Base-by-base conservation (phyloP, 1,140 invertebrate genomes). In the Acromyrmex heyeri region DNA sequence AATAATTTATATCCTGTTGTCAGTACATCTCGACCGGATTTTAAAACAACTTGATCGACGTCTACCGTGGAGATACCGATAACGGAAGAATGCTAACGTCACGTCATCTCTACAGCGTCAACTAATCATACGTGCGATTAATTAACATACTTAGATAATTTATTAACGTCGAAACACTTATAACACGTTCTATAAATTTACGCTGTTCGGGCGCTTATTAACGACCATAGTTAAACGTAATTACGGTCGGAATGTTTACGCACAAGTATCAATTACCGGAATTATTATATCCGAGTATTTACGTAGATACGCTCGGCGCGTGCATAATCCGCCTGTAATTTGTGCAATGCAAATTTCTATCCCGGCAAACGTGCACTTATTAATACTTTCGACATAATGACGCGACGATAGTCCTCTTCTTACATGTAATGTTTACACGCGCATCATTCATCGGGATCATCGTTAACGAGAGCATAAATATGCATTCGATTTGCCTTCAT, bases 221-320 rank as follows among this genome's bases (percentile, higher is more conserved):
- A 83, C 38, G 38, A 50, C 38, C 34, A 38, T 27, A 4, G 38
- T 72, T 73, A 50, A 59, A 14, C n/a, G 27, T 21, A 82, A 75
- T 75, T 70, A 81, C 57, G 59, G 24, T 59, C 16, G 70, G 75
- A 88, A 72, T 72, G 75, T 55, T 86, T 82, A 70, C 83, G 61
- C 38, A 67, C 50, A 38, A 12, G 50, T 89, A 88, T 89, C 83
- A 86, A 89, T 89, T 89, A 89, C 57, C 24, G 67, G 81, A 61
- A 73, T 85, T 55, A 38, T 73, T 65, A 86, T 86, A 86, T 81
- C 72, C 48, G 62, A 89, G 67, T 89, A 89, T 89, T 89, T 88
- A 70, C 87, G 86, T 82, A 86, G 88, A 81, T 77, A 89, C 86
- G 88, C 67, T 82, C 67, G 24, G 12, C 50, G 78, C 16, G 79